Evolutionary conservation across 2,113 vertebrate genomes (phyloP).

Genomic region (Sebastes fasciatus): DNA sequence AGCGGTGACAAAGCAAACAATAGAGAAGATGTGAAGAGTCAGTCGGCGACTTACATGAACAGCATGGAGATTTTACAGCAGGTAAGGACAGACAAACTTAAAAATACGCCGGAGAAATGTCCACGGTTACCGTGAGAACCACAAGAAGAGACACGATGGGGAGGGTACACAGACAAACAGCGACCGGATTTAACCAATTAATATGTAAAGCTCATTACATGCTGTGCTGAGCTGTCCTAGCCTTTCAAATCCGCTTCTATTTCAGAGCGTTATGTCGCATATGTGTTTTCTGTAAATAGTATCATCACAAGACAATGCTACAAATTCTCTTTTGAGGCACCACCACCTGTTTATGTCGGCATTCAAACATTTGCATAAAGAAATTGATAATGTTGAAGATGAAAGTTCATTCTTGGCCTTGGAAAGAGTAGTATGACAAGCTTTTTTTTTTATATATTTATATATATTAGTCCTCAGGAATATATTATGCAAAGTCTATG

Average conservation of each 20-base stretch:
- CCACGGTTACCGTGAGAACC: not conserved
- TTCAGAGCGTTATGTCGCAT: not conserved
- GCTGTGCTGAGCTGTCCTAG: not conserved
- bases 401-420: too few species aligned
- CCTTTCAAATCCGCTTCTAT: slow-evolving; percentile 11
- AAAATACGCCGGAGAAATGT: not conserved
- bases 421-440: too few species aligned
- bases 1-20: not conserved
- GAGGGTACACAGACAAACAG: not conserved
- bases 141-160: not conserved
- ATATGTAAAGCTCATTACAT: slow-evolving; percentile 33
- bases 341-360: not conserved
- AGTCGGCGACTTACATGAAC: too few species aligned
- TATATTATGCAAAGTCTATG: too few species aligned
- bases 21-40: too few species aligned
- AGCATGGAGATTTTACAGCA: too few species aligned
- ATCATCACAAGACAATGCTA: not conserved
- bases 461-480: too few species aligned
- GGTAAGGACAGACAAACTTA: not conserved
- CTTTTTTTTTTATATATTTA: too few species aligned
- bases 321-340: not conserved
- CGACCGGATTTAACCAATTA: slow-evolving; percentile 2
- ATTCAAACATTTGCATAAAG: not conserved
- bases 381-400: too few species aligned
- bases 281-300: slow-evolving; percentile 16